Evolutionary conservation across 2,113 vertebrate species (phyloP), one percentile per base, ranked within the genome.

Genomic region (Macquaria ambigua): DNA sequence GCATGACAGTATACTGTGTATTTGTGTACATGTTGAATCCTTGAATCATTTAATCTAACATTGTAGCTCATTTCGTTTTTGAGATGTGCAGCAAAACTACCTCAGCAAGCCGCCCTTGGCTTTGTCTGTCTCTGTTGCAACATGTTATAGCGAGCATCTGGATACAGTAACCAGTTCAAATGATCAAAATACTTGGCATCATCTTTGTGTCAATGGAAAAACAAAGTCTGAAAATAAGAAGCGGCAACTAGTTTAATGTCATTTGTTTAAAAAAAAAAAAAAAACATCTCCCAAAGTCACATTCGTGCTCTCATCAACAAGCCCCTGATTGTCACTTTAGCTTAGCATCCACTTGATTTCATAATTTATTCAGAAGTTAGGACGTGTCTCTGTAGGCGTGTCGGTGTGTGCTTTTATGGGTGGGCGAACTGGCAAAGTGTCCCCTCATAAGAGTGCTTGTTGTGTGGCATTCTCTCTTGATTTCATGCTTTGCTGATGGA

Each of bases 401-500:
- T 73, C 20, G 6, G 82, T 81, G 76, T 88, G 58, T 80, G 87
- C 1, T 68, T 66, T 31, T 68, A 55, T n/a, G 87, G 80, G 89
- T 88, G 87, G 84, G 80, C 74, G 86, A 85, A 64, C 84, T 90
- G 87, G 94, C 95, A 96, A 97, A 96, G 95, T 95, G 95, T 93
- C 92, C 96, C 94, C 95, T 96, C 96, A 94, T 96, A 91, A 89
- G 79, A 96, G 96, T 90, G 93, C 96, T 96, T 97, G 96, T 97
- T 97, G 96, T 96, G 95, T 95, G 94, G 95, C 95, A 96, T 97
- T 98, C 96, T 97, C 96, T 94, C 95, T 95, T 97, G 97, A 99
- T 98, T 99, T 99, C 97, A 97, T 97, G 97, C 97, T 98, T 98
- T 98, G 94, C 96, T 96, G 96, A 98, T 97, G 95, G 97, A 97